Conservation (phyloP, 2,113 vertebrate species). For the Prinia subflava region DNA sequence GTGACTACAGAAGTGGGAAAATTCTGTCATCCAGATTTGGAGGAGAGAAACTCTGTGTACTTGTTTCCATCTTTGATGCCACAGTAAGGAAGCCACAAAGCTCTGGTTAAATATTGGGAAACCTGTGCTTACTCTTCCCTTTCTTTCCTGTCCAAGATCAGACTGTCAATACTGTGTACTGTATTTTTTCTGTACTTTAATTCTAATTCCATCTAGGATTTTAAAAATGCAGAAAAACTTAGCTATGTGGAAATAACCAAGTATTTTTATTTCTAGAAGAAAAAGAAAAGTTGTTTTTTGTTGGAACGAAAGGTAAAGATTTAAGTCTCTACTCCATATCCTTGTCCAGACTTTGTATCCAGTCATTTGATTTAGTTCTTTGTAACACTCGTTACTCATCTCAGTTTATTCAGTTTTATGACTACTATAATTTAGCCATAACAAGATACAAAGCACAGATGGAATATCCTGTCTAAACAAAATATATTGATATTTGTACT, state of each 20-base stretch:
- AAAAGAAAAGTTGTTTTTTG: neutral
- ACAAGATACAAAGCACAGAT: neutral
- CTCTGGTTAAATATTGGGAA: neutral
- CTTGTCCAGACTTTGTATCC: neutral
- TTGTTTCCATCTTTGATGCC: neutral
- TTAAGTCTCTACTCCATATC: neutral
- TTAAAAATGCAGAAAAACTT: neutral
- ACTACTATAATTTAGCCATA: neutral
- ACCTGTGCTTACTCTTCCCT: neutral
- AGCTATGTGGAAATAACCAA: neutral
- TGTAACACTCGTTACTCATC: neutral
- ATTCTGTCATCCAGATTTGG: neutral
- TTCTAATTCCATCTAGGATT: neutral
- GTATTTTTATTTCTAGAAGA: neutral
- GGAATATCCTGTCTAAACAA: neutral
- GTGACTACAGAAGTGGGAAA: neutral
- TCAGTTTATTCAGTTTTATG: neutral
- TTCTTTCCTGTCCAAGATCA: neutral
- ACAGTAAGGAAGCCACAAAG: neutral
- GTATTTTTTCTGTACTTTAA: neutral
- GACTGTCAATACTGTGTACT: neutral
- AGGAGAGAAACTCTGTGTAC: neutral
- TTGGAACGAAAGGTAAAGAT: neutral
- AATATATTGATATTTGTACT: neutral
- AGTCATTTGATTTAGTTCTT: neutral